These are phyloP conservation scores for Latrodectus elegans DNA, from an alignment of 2,888 invertebrate species.

Conservation along the genomic window DNA sequence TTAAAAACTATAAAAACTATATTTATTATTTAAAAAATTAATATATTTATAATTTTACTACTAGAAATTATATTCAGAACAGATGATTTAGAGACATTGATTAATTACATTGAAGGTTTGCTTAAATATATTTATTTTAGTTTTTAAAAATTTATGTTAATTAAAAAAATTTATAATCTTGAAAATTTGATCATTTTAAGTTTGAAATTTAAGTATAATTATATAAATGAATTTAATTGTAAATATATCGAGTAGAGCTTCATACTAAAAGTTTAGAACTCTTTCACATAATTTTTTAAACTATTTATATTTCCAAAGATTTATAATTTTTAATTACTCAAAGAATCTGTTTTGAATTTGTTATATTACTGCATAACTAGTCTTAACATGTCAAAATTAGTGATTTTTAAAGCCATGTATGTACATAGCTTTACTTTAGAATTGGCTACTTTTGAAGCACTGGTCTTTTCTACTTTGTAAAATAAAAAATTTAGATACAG, in stretches of 20 bases:
- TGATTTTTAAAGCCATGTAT: background rate
- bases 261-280: background rate
- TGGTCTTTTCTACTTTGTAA: conserved; percentile 5
- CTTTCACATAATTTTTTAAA: background rate
- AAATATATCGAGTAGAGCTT: background rate
- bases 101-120: too few relatives aligned
- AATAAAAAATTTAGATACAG: background rate
- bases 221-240: background rate
- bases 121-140: too few relatives aligned
- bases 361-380: background rate
- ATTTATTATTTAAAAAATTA: too few relatives aligned
- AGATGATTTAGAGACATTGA: too few relatives aligned
- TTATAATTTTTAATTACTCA: background rate
- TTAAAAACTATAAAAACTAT: too few relatives aligned
- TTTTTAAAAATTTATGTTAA: too few relatives aligned
- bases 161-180: too few relatives aligned
- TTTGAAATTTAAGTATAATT: background rate
- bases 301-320: background rate
- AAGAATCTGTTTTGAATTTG: background rate
- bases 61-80: too few relatives aligned
- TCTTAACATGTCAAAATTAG: background rate
- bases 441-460: background rate
- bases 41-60: too few relatives aligned
- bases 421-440: conserved; percentile 21
- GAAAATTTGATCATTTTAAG: too few relatives aligned